phyloP scores from a whole-genome alignment of 2,797 vertebrate genomes.

The Enteromius mattozi region DNA sequence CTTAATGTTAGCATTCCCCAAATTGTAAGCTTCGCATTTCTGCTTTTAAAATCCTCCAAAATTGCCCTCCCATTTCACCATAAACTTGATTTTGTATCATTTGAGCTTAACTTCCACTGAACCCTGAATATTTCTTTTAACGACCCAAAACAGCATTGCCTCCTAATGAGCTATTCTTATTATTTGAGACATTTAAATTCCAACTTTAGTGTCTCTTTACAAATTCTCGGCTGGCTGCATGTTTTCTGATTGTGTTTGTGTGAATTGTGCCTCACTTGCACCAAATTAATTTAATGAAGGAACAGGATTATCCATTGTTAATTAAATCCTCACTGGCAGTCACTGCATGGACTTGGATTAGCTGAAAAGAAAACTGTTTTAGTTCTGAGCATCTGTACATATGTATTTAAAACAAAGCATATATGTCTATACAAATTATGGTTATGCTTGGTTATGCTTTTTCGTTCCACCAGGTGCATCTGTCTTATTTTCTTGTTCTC shows the following conservation, averaged over 20 bases:
- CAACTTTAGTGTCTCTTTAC: constrained; percentile 9
- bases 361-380: constrained; percentile 34
- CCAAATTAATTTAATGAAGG: constrained; percentile 48
- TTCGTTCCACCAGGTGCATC: not conserved
- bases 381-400: constrained; percentile 12
- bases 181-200: constrained; percentile 30
- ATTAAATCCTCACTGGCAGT: constrained; percentile 39
- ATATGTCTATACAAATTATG: not conserved
- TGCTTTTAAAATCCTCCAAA: not conserved
- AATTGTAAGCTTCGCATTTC: not conserved
- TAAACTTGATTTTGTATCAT: constrained; percentile 2
- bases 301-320: constrained; percentile 47
- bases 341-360: constrained; percentile 27
- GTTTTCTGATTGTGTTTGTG: constrained; percentile 47
- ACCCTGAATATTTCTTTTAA: not conserved
- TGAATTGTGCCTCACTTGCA: constrained; percentile 25
- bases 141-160: not conserved
- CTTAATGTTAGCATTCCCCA: not conserved
- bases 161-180: constrained; percentile 14
- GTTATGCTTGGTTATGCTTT: constrained; percentile 10
- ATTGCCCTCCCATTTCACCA: not conserved
- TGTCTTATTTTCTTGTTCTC: constrained; percentile 1
- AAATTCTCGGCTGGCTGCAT: constrained; percentile 35
- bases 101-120: constrained; percentile 5
- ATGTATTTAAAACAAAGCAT: not conserved